phyloP scores from a whole-genome alignment of 92 coral and sea anemone species.

The Meandrina meandrites region DNA sequence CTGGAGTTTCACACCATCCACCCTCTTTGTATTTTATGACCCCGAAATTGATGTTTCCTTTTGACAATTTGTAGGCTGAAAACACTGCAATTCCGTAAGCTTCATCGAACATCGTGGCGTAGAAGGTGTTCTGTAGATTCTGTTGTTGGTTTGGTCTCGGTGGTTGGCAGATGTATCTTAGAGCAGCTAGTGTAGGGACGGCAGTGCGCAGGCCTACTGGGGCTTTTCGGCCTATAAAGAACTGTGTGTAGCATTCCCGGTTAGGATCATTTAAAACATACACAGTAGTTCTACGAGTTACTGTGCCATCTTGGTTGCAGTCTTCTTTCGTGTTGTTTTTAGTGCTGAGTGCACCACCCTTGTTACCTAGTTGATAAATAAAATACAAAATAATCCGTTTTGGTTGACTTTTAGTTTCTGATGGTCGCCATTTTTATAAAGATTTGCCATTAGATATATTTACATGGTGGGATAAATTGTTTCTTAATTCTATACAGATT shows the following conservation, averaged over 20 bases:
- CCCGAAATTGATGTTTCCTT: not conserved
- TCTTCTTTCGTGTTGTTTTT: not conserved
- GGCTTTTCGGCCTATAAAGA: not conserved
- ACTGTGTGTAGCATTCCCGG: not conserved
- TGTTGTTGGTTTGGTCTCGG: too few relatives aligned
- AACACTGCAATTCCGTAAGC: not conserved
- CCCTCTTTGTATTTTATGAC: too few relatives aligned
- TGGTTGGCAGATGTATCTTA: conserved; percentile 11
- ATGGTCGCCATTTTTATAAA: too few relatives aligned
- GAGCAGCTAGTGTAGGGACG: not conserved
- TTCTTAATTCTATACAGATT: too few relatives aligned
- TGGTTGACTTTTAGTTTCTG: too few relatives aligned
- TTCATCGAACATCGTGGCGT: conserved; percentile 16
- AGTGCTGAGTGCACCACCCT: not conserved
- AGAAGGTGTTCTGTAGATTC: not conserved
- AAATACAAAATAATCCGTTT: too few relatives aligned
- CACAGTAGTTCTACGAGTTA: not conserved
- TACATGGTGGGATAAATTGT: too few relatives aligned
- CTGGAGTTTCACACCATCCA: not conserved
- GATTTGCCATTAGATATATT: too few relatives aligned
- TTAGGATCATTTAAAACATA: not conserved
- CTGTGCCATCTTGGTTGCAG: not conserved
- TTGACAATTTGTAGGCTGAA: conserved; percentile 1
- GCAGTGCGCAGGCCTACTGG: not conserved
- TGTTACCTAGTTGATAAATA: not conserved